Evolutionary conservation across 2,888 invertebrate genomes (phyloP).

Genomic region (Latrodectus hesperus): DNA sequence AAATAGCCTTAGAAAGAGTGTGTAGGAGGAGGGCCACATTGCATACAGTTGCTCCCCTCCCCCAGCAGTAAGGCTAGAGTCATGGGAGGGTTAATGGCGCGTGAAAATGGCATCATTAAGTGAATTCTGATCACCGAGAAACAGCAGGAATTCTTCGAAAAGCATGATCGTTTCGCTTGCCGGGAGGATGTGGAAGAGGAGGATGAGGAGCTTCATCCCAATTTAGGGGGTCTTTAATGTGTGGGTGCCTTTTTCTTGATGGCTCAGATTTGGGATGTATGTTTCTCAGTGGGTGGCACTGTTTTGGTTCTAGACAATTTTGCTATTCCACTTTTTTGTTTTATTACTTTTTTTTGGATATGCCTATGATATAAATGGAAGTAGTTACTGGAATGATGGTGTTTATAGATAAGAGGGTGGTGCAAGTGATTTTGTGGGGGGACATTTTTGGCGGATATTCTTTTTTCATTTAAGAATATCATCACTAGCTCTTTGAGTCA

Average conservation of each 20-base stretch:
- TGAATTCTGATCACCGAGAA: conserved; percentile 66
- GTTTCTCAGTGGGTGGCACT: conserved; percentile 57
- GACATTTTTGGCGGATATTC: not conserved
- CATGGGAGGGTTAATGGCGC: conserved; percentile 42
- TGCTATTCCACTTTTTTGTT: conserved; percentile 16
- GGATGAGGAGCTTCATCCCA: conserved; percentile 54
- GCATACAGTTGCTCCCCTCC: conserved; percentile 15
- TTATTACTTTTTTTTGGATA: conserved; percentile 7
- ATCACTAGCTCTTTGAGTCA: conserved; percentile 10
- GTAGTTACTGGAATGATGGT: conserved; percentile 56
- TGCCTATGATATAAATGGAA: conserved; percentile 39
- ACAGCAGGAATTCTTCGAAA: conserved; percentile 64
- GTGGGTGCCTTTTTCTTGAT: conserved; percentile 57
- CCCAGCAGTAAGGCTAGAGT: conserved; percentile 30
- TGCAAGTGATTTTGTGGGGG: not conserved
- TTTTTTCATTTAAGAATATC: not conserved
- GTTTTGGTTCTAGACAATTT: conserved; percentile 49
- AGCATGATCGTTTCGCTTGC: conserved; percentile 33
- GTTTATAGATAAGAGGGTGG: conserved; percentile 45
- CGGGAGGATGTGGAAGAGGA: conserved; percentile 1
- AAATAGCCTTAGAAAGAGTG: conserved; percentile 52
- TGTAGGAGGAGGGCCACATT: conserved; percentile 9
- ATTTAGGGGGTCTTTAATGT: conserved; percentile 64
- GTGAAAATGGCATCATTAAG: conserved; percentile 67
- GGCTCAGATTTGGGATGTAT: conserved; percentile 36